Evolutionary conservation across 2,113 vertebrate species (phyloP), one percentile per base, ranked within the genome.

Genomic region (Plotosus lineatus): DNA sequence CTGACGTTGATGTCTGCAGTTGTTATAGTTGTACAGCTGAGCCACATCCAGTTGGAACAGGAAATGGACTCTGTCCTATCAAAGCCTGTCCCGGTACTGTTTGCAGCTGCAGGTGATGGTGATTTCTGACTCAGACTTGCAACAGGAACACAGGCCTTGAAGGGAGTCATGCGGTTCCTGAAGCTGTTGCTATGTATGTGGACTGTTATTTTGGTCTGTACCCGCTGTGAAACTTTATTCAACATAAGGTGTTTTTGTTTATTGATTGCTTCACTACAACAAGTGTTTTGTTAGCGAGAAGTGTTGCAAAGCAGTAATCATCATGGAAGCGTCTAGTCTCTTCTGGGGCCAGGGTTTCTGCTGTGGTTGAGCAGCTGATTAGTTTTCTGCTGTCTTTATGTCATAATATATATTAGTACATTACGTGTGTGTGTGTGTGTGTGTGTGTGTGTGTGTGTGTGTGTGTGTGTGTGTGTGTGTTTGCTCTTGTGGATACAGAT

Each of bases 141-240:
- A 51, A 26, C 31, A 74, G 1, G 48, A 48, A 40, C 11, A 38
- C 44, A 74, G 19, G 71, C 21, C 19, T 9, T 28, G 8, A 76
- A 68, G 31, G n/a, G 33, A 33, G n/a, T 23, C 60, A 33, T 55
- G 48, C 26, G n/a, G 48, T 61, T 53, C 42, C n/a, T 71, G 38
- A 79, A 58, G 40, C 38, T 73, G 46, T 68, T 76, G 12, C 61
- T 48, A 75, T 36, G 60, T 26, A 56, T 81, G 48, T 68, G 63
- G 73, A 42, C 46, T 21, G 2, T 77, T n/a, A n/a, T 76, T 42
- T 58, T 42, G 36, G 19, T 53, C 40, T 55, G 56, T 21, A 31
- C 33, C 23, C n/a, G 65, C 69, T 31, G 69, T 73, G 71, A 71
- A 38, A 33, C 68, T 40, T 42, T 46, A 48, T 31, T 46, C 9